Base-by-base conservation (phyloP, 1,140 invertebrate genomes). In the Orius insidiosus region DNA sequence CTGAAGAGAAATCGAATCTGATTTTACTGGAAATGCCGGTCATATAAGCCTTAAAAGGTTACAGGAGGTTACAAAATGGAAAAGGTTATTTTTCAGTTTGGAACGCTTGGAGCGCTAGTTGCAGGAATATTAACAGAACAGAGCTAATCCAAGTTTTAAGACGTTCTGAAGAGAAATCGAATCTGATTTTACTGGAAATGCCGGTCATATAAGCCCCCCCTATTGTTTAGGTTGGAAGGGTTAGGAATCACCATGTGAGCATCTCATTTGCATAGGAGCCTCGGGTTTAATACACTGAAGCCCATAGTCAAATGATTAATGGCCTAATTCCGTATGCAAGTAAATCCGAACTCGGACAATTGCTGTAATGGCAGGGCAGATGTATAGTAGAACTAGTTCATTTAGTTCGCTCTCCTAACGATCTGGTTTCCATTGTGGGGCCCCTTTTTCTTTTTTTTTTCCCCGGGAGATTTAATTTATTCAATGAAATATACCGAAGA, bases 281-380 rank as follows among this genome's bases (percentile, higher is more conserved):
- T n/a, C 33, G 11, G 11, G 41, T 43, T 43, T 43, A 43, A 46
- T 36, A 46, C 45, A 36, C 45, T 38, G 31, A 30, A 31, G 44
- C 31, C 31, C 45, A 46, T 24, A 36, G 13, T 11, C 45, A 38
- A 36, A 46, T 46, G 45, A 46, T 46, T 46, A 46, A 46, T 46
- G 45, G 33, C 45, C 45, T 46, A 35, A 46, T 46, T 46, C 45
- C 45, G 34, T 46, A 46, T 46, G 45, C 45, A 33, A 46, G 45
- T 46, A 46, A 46, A 46, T 46, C 45, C 45, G 34, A 46, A 46
- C 34, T 46, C 33, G 45, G 45, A 46, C 45, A 46, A 46, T 46
- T 46, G 45, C 45, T 38, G 16, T 46, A 46, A 46, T 46, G 45
- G 45, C 35, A 24, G 44, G 44, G 45, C 45, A 46, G 45, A 46